Evolutionary conservation across 1,140 invertebrate genomes (phyloP).

Genomic region (Trinorchestia longiramus): DNA sequence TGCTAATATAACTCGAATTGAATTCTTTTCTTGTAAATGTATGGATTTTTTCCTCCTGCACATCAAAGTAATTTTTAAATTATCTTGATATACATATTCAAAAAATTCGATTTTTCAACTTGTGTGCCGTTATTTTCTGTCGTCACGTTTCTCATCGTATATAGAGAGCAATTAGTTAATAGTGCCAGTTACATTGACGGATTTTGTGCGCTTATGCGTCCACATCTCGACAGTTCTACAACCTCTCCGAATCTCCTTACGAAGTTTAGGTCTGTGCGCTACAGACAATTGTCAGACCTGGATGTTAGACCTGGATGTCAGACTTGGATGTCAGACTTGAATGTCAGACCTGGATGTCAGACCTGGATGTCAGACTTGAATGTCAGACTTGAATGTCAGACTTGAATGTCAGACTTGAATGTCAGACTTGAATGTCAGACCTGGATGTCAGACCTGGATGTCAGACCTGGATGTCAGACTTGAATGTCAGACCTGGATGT

Average conservation of each 20-base stretch:
- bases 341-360: background rate
- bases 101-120: background rate
- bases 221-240: background rate
- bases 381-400: no score
- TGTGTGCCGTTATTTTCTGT: background rate
- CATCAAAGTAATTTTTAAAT: no score
- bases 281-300: no score
- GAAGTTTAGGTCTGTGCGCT: background rate
- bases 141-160: background rate
- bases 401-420: no score
- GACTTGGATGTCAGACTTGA: no score
- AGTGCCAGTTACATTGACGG: background rate
- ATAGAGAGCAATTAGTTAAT: no score
- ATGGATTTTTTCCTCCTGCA: no score
- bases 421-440: no score
- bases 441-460: background rate
- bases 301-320: background rate
- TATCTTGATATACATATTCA: background rate
- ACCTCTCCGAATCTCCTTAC: background rate
- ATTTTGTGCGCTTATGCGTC: background rate
- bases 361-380: background rate
- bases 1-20: no score
- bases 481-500: background rate
- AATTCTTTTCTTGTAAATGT: no score
- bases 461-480: background rate